Percentiles rank a stretch among this genome's conserved stretches.
These are phyloP conservation scores for Epinotia ramella DNA, from an alignment of 2,888 invertebrate genomes.

Conservation along the genomic window DNA sequence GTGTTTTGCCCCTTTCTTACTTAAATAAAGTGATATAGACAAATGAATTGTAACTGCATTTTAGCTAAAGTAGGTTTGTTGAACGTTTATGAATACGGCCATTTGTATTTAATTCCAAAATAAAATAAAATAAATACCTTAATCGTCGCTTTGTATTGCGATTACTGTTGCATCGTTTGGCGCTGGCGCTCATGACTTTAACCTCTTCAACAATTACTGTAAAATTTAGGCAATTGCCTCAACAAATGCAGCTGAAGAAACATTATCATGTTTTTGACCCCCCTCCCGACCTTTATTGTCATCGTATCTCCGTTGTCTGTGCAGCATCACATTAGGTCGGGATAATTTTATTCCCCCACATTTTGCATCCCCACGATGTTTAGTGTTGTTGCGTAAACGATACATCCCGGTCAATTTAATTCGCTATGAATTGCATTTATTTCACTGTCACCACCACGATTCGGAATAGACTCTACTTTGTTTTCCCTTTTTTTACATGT, in stretches of 20 bases:
- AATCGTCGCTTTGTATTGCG: too few relatives aligned
- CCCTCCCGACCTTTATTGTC: constrained; percentile 31
- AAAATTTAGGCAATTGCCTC: neutral
- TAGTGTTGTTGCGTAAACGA: constrained; percentile 77
- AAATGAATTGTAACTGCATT: too few relatives aligned
- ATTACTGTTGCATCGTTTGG: neutral
- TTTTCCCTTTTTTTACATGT: too few relatives aligned
- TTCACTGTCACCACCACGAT: constrained; percentile 61
- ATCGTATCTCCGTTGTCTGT: constrained; percentile 39
- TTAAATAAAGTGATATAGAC: too few relatives aligned
- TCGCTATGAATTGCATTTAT: constrained; percentile 73
- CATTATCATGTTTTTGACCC: constrained; percentile 28
- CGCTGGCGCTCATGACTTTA: neutral
- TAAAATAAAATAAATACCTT: too few relatives aligned
- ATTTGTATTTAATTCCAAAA: too few relatives aligned
- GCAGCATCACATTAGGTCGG: constrained; percentile 39
- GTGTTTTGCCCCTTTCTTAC: too few relatives aligned
- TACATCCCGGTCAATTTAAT: constrained; percentile 73
- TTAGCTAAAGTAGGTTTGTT: too few relatives aligned
- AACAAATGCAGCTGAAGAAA: constrained; percentile 23
- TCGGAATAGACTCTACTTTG: neutral
- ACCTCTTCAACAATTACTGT: neutral
- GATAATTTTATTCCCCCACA: constrained; percentile 78
- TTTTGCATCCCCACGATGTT: constrained; percentile 63
- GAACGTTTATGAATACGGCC: too few relatives aligned